Evolutionary conservation across 2,113 vertebrate genomes (phyloP).

Genomic region (Pseudolaguvia tuberculata): DNA sequence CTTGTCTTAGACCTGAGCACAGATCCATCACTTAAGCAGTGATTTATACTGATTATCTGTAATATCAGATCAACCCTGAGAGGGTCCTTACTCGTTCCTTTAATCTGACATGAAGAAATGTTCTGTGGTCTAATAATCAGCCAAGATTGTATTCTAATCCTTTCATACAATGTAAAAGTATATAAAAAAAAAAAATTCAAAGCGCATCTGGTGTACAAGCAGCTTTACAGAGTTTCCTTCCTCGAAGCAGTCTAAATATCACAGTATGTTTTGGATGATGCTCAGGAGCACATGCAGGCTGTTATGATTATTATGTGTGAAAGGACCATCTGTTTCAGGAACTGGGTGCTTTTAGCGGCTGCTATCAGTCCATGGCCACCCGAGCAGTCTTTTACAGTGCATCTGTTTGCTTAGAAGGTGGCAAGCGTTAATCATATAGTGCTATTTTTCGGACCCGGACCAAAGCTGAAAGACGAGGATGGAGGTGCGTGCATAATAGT

Average conservation of each 20-base stretch:
- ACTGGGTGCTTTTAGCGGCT: conserved; percentile 31
- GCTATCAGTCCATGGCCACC: conserved; percentile 29
- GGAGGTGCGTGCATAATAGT: conserved; percentile 13
- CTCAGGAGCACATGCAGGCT: conserved; percentile 37
- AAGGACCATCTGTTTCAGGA: conserved; percentile 47
- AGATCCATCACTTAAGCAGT: neutral
- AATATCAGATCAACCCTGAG: neutral
- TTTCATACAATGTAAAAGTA: neutral
- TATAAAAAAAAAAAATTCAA: neutral
- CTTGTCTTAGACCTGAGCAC: neutral
- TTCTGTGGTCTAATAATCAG: neutral
- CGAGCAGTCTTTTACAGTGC: conserved; percentile 29
- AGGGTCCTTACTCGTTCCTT: neutral
- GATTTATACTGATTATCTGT: neutral
- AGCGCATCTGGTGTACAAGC: neutral
- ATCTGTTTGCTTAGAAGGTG: conserved; percentile 44
- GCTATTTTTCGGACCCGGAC: conserved; percentile 18
- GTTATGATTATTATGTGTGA: conserved; percentile 51
- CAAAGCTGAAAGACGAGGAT: conserved; percentile 33
- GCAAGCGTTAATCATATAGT: conserved; percentile 42
- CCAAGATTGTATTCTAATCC: neutral
- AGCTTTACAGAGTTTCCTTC: conserved; percentile 15
- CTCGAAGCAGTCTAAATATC: conserved; percentile 50
- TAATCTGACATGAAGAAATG: neutral
- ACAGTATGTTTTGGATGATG: conserved; percentile 46